A percentile compares a stretch with the other conserved stretches of the same genome.
phyloP scores from a whole-genome alignment of 1,140 invertebrate genomes.

The Thereuonema tuberculata region DNA sequence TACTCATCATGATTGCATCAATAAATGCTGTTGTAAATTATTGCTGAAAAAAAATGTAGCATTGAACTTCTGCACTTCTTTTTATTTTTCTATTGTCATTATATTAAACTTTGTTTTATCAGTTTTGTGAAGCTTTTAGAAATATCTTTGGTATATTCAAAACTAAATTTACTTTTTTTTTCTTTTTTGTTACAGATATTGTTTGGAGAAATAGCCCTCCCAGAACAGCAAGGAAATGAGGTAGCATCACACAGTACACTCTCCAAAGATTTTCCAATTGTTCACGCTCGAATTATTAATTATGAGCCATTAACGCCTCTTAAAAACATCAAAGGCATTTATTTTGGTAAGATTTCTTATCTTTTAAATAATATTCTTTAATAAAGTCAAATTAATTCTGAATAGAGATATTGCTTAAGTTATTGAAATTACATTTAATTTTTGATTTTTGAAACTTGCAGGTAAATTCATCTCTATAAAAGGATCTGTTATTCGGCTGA shows the following conservation, averaged over 20 bases:
- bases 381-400: neutral
- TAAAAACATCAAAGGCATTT: constrained; percentile 59
- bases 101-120: no score
- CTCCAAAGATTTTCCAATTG: constrained; percentile 31
- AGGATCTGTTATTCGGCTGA: constrained; percentile 72
- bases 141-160: no score
- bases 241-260: constrained; percentile 8
- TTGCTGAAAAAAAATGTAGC: no score
- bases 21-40: no score
- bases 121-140: no score
- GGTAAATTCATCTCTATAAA: constrained; percentile 62
- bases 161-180: no score
- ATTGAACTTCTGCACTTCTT: no score
- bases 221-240: constrained; percentile 20
- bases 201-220: constrained; percentile 12
- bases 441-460: constrained; percentile 50
- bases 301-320: constrained; percentile 49
- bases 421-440: constrained; percentile 4
- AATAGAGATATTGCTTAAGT: neutral
- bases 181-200: no score
- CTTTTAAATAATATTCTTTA: no score
- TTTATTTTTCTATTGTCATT: no score
- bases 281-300: constrained; percentile 52
- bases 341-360: constrained; percentile 61
- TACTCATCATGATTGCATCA: no score